A percentile compares a stretch with the other conserved stretches of the same genome.
These are phyloP conservation scores for Carlito syrichta DNA, from an alignment of 2,113 vertebrate species.

Conservation along the genomic window DNA sequence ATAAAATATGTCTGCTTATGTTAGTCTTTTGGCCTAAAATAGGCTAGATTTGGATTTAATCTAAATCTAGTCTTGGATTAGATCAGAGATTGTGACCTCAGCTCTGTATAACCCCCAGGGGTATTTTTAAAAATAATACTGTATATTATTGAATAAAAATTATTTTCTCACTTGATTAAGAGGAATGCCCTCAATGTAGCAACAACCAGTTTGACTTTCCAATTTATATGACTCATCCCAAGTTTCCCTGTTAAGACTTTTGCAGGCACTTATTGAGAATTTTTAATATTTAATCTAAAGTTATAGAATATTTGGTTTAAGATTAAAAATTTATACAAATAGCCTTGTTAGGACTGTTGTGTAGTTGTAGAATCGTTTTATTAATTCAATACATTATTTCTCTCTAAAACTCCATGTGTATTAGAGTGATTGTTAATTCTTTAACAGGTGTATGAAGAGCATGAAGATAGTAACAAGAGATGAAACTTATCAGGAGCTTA, in stretches of 20 bases:
- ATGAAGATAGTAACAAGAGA: neutral
- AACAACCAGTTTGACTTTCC: neutral
- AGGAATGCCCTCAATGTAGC: neutral
- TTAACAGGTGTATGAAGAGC: neutral
- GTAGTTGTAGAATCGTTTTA: slow-evolving; percentile 25
- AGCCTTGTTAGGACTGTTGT: neutral
- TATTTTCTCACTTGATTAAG: neutral
- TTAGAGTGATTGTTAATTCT: neutral
- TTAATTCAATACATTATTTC: slow-evolving; percentile 52
- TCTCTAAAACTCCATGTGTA: neutral
- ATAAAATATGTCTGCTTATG: neutral
- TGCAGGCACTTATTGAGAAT: neutral
- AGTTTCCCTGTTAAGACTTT: neutral
- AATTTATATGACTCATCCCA: neutral
- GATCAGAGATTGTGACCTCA: neutral
- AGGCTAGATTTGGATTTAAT: neutral
- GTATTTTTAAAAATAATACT: neutral
- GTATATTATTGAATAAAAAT: neutral
- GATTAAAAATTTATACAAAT: slow-evolving; percentile 24
- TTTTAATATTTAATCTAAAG: slow-evolving; percentile 59
- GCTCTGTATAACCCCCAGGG: neutral
- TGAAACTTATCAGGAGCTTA: neutral
- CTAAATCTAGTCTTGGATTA: neutral
- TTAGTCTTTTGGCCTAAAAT: neutral
- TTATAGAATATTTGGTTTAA: slow-evolving; percentile 35